Evolutionary conservation across 2,888 invertebrate species (phyloP), one percentile per base, ranked within the genome.

Genomic region (Dicyrtoma fusca): DNA sequence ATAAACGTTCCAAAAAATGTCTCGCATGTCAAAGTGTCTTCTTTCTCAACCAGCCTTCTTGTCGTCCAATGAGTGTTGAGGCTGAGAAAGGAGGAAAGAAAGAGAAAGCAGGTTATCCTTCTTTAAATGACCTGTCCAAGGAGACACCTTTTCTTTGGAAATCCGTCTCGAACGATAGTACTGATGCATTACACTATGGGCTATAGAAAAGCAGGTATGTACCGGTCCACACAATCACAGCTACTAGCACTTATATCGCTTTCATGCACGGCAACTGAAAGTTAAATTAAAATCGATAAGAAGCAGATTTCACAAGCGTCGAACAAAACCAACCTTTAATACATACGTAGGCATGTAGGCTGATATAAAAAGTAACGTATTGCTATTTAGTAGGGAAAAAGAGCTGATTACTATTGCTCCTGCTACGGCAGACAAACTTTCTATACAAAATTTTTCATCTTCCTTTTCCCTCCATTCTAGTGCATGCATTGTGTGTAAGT

Each of bases 211-310:
- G 70, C 74, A 70, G 71, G 74, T 76, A 76, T 74, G 76, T 74
- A 75, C 74, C 5, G 11, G 34, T 49, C 14, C 49, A 21, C 53
- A 21, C 53, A 17, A n/a, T 17, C 19, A 53, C 34, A 34, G 19
- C 64, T 55, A 49, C 57, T 21, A 51, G 13, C 59, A 65, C 66
- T 70, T 66, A 53, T 66, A 59, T 66, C 44, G 64, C 59, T 71
- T 62, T 47, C 64, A 72, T 68, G 61, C 69, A 74, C 73, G 72
- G 72, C 69, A 71, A 44, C 49, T 25, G 23, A 57, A 72, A 70
- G 70, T 70, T 72, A 64, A 66, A 76, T 69, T 74, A 76, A 79
- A 79, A 79, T 79, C 78, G 75, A 79, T 77, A 72, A 75, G 66
- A 63, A 77, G 70, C 77, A 74, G 76, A 79, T 77, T 77, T 75